Evolutionary conservation across 2,888 invertebrate species (phyloP).

Genomic region (Megaustenia siamemsis): DNA sequence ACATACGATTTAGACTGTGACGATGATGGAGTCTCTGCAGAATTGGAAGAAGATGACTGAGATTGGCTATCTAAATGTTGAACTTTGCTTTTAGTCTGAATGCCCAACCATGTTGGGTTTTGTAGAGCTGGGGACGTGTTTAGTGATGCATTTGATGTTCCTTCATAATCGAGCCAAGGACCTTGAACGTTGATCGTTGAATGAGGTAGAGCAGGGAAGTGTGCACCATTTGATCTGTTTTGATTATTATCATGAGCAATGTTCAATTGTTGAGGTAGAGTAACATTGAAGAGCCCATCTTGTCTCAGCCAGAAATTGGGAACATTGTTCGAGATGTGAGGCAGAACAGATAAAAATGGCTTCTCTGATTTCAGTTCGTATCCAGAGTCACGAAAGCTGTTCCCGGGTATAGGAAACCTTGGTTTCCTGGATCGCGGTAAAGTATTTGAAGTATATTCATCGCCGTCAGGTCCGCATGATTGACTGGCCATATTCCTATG

Average conservation of each 20-base stretch:
- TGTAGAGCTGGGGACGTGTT: neutral
- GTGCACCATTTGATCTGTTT: no score
- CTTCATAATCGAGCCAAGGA: neutral
- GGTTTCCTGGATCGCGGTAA: conserved; percentile 27
- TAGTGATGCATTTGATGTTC: neutral
- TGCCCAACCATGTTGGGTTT: neutral
- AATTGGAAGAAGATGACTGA: neutral
- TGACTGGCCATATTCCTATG: neutral
- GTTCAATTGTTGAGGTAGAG: no score
- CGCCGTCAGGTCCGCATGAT: no score
- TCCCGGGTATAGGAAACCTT: no score
- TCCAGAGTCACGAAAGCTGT: no score
- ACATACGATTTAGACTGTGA: conserved; percentile 11
- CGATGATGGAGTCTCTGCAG: neutral
- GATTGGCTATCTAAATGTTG: neutral
- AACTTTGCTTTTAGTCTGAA: neutral
- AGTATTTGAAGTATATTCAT: neutral
- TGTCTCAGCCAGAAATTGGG: no score
- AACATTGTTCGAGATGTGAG: no score
- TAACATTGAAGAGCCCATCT: no score
- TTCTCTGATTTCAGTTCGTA: no score
- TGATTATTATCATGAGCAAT: no score
- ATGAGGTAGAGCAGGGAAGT: neutral
- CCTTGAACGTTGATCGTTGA: no score
- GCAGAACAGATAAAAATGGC: no score